These are phyloP conservation scores for Hemicrepidius hirtus DNA, from an alignment of 2,888 invertebrate species.

Conservation along the genomic window DNA sequence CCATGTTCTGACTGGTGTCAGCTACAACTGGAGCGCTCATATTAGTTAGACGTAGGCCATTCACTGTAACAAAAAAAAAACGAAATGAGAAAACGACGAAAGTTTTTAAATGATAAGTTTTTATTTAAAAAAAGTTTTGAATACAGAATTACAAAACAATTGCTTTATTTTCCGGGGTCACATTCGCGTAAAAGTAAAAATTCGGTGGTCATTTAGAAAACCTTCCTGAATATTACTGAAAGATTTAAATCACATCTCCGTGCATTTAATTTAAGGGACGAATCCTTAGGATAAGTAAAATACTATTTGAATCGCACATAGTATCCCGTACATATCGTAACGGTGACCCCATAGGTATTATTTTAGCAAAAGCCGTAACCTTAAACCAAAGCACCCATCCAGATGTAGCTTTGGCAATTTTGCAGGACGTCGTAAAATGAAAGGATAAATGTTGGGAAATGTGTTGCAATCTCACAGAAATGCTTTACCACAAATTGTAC, in stretches of 20 bases:
- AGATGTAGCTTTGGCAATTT: slow-evolving; percentile 48
- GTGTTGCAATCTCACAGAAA: slow-evolving; percentile 46
- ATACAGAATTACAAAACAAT: no score
- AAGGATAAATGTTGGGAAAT: slow-evolving; percentile 46
- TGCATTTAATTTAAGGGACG: no score
- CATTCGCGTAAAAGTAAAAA: no score
- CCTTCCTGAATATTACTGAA: no score
- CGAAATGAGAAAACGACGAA: neutral
- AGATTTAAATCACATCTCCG: no score
- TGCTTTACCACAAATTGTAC: slow-evolving; percentile 30
- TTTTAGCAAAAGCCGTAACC: slow-evolving; percentile 32
- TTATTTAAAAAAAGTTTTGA: no score
- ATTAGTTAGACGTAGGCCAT: slow-evolving; percentile 47
- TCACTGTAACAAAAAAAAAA: slow-evolving; percentile 40
- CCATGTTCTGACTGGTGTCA: slow-evolving; percentile 72
- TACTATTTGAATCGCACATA: no score
- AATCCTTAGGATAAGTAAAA: no score
- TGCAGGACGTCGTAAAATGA: slow-evolving; percentile 47
- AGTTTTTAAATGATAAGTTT: no score
- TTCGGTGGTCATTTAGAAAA: no score
- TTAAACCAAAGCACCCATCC: slow-evolving; percentile 39
- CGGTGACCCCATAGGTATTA: slow-evolving; percentile 4
- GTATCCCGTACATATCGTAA: no score
- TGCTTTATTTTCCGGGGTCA: no score
- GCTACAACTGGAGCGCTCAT: slow-evolving; percentile 71